These are phyloP conservation scores for Pristionchus maxplancki DNA, from an alignment of 2,888 invertebrate species.

Conservation along the genomic window DNA sequence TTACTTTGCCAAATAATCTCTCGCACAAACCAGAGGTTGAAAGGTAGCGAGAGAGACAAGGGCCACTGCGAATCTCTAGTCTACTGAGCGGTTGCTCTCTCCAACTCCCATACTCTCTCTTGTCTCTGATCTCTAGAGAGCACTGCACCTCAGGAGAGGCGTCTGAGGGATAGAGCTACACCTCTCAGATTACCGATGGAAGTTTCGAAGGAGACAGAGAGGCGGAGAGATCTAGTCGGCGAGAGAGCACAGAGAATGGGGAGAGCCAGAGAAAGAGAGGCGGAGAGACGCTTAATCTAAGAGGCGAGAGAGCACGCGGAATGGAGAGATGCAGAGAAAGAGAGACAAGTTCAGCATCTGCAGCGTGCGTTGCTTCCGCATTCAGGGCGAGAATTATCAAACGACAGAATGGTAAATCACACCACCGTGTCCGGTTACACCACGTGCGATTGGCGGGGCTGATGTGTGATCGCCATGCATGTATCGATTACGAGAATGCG, in stretches of 20 bases:
- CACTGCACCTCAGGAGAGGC: neutral
- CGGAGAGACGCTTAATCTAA: neutral
- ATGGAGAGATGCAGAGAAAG: neutral
- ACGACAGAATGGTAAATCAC: neutral
- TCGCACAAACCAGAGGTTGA: no score
- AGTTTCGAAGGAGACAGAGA: neutral
- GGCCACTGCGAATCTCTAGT: neutral
- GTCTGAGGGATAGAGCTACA: neutral
- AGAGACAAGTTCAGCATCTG: slow-evolving; percentile 24
- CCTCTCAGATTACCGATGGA: slow-evolving; percentile 43
- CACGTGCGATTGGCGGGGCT: neutral
- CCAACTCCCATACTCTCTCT: neutral
- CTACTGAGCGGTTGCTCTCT: neutral
- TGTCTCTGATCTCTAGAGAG: neutral
- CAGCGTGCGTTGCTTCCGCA: slow-evolving; percentile 26
- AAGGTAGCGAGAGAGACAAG: neutral
- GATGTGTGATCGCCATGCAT: neutral
- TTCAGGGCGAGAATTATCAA: neutral
- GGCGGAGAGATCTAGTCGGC: neutral
- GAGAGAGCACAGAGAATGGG: neutral
- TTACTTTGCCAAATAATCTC: no score
- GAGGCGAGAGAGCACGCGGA: neutral
- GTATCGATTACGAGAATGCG: neutral
- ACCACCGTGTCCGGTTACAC: neutral
- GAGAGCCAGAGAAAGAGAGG: neutral